Evolutionary conservation across 2,797 vertebrate species (phyloP).

Genomic region (Pagetopsis macropterus): DNA sequence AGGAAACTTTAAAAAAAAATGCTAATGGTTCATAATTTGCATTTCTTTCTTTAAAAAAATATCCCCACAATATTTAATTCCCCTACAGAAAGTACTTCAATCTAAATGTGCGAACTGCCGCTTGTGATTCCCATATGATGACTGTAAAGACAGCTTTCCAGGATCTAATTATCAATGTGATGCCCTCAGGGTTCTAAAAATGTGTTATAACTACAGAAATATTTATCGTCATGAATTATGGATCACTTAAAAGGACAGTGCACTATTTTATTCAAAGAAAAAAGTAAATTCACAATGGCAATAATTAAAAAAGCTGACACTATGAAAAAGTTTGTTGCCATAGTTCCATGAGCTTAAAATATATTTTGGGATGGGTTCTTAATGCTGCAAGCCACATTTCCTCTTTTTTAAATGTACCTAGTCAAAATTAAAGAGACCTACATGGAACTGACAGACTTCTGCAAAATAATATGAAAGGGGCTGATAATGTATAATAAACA

Average conservation of each 20-base stretch:
- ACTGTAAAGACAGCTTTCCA: conserved; percentile 38
- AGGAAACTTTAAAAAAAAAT: conserved; percentile 29
- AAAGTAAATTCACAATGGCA: conserved; percentile 13
- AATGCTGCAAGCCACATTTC: conserved; percentile 5
- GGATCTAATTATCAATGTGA: conserved; percentile 43
- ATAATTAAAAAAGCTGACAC: conserved; percentile 24
- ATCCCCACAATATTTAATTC: neutral
- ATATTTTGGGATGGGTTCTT: conserved; percentile 1
- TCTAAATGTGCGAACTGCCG: conserved; percentile 7
- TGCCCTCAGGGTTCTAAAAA: conserved; percentile 28
- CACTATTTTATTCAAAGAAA: conserved; percentile 6
- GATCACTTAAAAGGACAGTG: conserved; percentile 20
- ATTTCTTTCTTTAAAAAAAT: neutral
- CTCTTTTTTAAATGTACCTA: neutral
- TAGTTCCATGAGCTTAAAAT: neutral
- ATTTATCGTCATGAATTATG: conserved; percentile 44
- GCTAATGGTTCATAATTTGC: conserved; percentile 14
- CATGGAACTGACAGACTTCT: conserved; percentile 35
- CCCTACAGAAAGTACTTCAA: neutral
- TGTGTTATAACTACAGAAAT: conserved; percentile 30
- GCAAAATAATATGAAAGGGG: conserved; percentile 45
- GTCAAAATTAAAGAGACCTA: conserved; percentile 28
- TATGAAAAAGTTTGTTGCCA: conserved; percentile 26
- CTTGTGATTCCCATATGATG: conserved; percentile 26
- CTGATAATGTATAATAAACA: conserved; percentile 57